Evolutionary conservation across 2,113 vertebrate species (phyloP), one percentile per base, ranked within the genome.

Genomic region (Hiodon alosoides): DNA sequence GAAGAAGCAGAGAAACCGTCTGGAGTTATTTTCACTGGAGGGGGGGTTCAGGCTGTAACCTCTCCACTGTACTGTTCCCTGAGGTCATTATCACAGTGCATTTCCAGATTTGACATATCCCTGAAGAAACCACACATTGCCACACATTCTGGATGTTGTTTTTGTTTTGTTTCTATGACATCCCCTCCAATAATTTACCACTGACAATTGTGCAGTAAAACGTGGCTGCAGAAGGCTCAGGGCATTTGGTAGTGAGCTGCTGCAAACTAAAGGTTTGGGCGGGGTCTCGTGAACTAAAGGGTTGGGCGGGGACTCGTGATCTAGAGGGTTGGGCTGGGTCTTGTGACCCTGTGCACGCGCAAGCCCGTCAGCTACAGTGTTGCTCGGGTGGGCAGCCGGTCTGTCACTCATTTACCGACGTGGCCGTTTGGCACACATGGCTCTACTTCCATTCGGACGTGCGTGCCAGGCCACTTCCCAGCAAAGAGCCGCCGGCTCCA

Each of bases 1-100:
- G 73, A 59, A 47, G 47, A 14, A 58, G 31, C 16, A 16, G 50
- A 10, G 70, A 46, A 72, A 11, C 31, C 50, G 73, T 75, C 73
- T 75, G 73, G 73, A 60, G 65, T 4, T 50, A 2, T 10, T 4
- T 16, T 65, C 73, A 31, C 73, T 48, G 10, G 4, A 13, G 64
- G 64, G 73, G 65, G 59, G 52, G 31, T 17, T 31, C 10, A n/a
- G 1, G 46, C n/a, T 61, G 11, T 5, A 2, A 14, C 53, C 50
- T 62, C 46, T 46, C 16, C 16, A 16, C 48, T 54, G 2, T 4
- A 0, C 2, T 57, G 65, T 64, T 67, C 13, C 5, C 64, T 57
- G 54, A 68, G 64, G 64, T 75, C 65, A 68, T 17, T 9, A n/a
- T 54, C 62, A 9, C 53, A 55, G 17, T 74, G 72, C 13, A 66